Conservation (phyloP, 2,888 invertebrate species). For the Anorthoa munda region DNA sequence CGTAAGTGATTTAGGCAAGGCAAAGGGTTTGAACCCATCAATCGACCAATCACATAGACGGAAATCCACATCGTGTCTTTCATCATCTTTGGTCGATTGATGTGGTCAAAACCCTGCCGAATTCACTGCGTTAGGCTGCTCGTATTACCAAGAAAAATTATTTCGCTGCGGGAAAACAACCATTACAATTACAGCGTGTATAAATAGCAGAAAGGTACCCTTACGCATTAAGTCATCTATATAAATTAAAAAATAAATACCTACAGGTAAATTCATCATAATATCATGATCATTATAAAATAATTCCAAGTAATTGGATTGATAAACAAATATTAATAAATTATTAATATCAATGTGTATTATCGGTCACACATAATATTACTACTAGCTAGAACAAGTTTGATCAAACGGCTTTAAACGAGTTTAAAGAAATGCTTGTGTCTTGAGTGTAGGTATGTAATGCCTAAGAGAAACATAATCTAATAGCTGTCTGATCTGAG, state of each 20-base stretch:
- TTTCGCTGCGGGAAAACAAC: too few relatives aligned
- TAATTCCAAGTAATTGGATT: not conserved
- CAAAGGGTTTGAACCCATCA: too few relatives aligned
- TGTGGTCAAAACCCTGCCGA: too few relatives aligned
- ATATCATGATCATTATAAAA: slow-evolving; percentile 1
- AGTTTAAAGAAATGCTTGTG: not conserved
- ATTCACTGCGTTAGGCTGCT: too few relatives aligned
- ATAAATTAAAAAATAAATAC: not conserved
- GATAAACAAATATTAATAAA: slow-evolving; percentile 1
- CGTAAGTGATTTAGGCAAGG: too few relatives aligned
- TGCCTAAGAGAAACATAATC: not conserved
- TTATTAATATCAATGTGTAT: not conserved
- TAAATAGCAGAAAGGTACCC: not conserved
- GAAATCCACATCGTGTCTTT: too few relatives aligned
- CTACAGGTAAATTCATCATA: slow-evolving; percentile 9
- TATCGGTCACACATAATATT: not conserved
- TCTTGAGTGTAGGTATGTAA: not conserved
- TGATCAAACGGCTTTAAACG: too few relatives aligned
- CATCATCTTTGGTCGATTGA: too few relatives aligned
- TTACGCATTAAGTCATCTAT: not conserved
- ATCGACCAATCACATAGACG: too few relatives aligned
- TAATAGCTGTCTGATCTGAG: slow-evolving; percentile 2
- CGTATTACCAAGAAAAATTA: too few relatives aligned
- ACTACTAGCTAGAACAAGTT: not conserved
- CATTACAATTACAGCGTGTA: not conserved